Conservation (phyloP, 1,140 invertebrate species). For the Orchesella cincta region DNA sequence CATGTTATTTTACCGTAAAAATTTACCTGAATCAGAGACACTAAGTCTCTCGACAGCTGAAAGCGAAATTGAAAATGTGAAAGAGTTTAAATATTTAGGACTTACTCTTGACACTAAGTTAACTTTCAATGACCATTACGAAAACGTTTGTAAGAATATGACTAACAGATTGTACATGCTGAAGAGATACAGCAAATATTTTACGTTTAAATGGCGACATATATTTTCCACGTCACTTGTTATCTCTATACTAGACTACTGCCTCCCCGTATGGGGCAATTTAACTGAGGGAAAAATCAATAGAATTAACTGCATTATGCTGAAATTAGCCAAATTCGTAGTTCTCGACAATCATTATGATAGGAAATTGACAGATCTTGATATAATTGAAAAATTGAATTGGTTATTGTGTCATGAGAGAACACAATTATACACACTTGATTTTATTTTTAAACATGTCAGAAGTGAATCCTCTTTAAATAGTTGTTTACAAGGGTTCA, state of each 20-base stretch:
- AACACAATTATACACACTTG: background rate
- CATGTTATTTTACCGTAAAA: background rate
- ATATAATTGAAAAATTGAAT: background rate
- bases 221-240: background rate
- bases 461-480: background rate
- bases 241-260: background rate
- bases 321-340: background rate
- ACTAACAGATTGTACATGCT: background rate
- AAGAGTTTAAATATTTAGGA: background rate
- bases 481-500: background rate
- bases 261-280: background rate
- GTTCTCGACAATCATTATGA: background rate
- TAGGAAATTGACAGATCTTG: background rate
- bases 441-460: conserved; percentile 2
- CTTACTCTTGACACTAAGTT: background rate
- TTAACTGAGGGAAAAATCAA: background rate
- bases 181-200: background rate
- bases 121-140: background rate
- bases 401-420: background rate
- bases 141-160: background rate
- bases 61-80: background rate
- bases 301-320: background rate
- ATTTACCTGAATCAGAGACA: background rate
- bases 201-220: background rate
- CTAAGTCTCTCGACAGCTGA: background rate